Conservation (phyloP, 2,888 invertebrate species). For the Leucophenga maculata region DNA sequence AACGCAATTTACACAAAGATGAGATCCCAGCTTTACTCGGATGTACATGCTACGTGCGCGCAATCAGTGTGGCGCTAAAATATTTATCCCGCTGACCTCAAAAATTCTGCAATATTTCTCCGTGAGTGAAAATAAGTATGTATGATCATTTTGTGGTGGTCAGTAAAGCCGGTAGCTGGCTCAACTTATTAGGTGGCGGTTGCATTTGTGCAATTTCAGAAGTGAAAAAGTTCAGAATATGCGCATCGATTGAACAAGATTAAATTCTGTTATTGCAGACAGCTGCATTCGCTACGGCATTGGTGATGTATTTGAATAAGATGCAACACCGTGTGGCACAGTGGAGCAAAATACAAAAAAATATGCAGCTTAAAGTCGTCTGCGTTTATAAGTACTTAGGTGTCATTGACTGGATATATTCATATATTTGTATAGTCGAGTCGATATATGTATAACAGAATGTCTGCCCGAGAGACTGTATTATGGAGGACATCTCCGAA, state of each 20-base stretch:
- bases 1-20: background rate
- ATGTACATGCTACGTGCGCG: constrained; percentile 32
- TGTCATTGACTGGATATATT: no score
- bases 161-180: constrained; percentile 55
- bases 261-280: no score
- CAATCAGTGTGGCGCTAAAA: constrained; percentile 49
- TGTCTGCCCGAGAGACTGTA: no score
- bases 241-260: no score
- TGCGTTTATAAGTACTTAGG: no score
- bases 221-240: no score
- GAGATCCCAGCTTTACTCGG: background rate
- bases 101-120: constrained; percentile 5
- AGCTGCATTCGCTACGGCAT: background rate
- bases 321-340: no score
- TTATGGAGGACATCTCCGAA: no score
- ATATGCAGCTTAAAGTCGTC: no score
- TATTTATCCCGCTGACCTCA: constrained; percentile 30
- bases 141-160: background rate
- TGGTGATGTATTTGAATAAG: background rate
- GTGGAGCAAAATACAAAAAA: background rate
- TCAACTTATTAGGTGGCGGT: constrained; percentile 5
- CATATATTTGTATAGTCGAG: no score
- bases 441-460: no score
- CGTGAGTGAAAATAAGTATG: constrained; percentile 26
- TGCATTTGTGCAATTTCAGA: background rate